Evolutionary conservation across 2,888 invertebrate genomes (phyloP).

Genomic region (Phyto melanocephala): DNA sequence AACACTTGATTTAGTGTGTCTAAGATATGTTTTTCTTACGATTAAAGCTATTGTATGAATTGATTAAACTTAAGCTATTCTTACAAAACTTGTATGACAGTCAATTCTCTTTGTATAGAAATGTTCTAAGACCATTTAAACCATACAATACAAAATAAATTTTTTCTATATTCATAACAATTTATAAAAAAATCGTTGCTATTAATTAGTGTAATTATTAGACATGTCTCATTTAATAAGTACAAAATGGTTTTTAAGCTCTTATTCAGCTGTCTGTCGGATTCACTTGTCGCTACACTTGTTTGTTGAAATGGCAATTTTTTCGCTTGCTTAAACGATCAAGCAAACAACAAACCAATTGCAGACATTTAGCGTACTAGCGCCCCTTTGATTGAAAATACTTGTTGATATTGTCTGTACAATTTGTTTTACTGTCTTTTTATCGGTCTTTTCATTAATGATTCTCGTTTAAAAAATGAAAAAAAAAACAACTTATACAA

Average conservation of each 20-base stretch:
- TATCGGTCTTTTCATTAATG: constrained; percentile 15
- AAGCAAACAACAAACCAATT: constrained; percentile 49
- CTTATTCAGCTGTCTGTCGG: neutral
- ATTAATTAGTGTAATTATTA: no score
- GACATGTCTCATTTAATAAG: neutral
- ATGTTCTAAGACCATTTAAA: no score
- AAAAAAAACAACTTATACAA: constrained; percentile 1
- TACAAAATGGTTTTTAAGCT: constrained; percentile 33
- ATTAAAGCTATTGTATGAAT: no score
- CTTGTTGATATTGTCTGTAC: neutral
- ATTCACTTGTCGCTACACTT: constrained; percentile 11
- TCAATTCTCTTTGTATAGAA: no score
- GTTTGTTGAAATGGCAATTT: constrained; percentile 35
- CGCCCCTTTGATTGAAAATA: constrained; percentile 42
- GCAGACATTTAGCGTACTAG: constrained; percentile 30
- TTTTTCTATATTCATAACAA: no score
- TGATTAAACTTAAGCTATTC: no score
- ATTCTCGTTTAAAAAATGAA: constrained; percentile 10
- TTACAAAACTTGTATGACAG: no score
- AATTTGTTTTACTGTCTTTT: neutral
- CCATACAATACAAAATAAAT: no score
- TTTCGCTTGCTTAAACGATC: constrained; percentile 16
- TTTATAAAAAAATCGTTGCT: no score
- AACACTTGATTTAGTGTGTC: no score
- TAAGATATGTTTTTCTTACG: no score